Base-by-base conservation (phyloP, 1,140 invertebrate genomes). In the Trichonephila inaurata region DNA sequence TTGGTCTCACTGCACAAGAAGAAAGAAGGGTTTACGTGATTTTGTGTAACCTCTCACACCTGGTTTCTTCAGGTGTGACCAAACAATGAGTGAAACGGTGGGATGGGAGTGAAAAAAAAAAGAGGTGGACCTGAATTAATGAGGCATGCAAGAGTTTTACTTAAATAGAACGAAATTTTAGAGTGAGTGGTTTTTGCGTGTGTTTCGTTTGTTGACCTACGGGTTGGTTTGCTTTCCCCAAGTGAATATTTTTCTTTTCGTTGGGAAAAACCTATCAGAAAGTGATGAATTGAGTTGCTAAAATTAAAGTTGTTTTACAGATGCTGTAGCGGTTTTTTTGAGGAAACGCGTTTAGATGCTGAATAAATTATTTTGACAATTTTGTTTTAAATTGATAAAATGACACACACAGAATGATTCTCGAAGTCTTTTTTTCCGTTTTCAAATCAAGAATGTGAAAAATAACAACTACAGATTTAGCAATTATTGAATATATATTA, bases 1-100 rank as follows among this genome's bases (percentile, higher is more conserved):
- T 94, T 8, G 93, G 93, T 21, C 93, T 12, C 58, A 94, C 93
- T 94, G 62, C 12, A 83, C 18, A 85, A 77, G 28, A 77, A 33
- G 28, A 33, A 40, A 21, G 28, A 33, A 77, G 3, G 66, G 69
- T 4, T 16, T 14, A 33, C 28, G 72, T 33, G 72, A 51, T 64
- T 18, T 64, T 64, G 62, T 64, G 62, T 21, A 64, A 64, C 16
- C 62, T 64, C 21, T 64, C 62, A 21, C 62, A 64, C 62, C 21
- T 21, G 16, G 19, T 21, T 5, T 64, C 62, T 64, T 64, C 62
- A 21, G 62, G 62, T 64, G 62, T 64, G 62, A 64, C 62, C 62
- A 21, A 64, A 64, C 33, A 77, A 40, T 77, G 72, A 19, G 72
- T 10, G 51, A 51, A 51, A 51, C 7, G 10, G 7, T 51, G 51